phyloP scores from a whole-genome alignment of 2,113 vertebrate genomes.

The Entomyzon cyanotis region DNA sequence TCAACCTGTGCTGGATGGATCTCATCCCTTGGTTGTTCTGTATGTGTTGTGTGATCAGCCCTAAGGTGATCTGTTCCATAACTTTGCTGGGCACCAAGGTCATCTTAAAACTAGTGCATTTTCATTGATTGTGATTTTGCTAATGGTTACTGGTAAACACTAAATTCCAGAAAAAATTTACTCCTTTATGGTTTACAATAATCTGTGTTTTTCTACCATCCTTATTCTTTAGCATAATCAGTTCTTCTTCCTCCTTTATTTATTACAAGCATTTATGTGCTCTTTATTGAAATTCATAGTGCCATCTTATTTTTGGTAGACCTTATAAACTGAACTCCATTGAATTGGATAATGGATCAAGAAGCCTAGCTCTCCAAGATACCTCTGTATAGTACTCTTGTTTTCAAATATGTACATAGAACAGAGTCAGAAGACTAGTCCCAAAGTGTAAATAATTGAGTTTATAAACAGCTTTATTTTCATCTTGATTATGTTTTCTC shows the following conservation, averaged over 20 bases:
- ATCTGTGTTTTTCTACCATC: not conserved
- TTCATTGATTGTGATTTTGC: not conserved
- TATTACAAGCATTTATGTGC: not conserved
- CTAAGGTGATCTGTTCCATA: not conserved
- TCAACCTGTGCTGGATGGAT: not conserved
- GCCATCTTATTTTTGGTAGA: not conserved
- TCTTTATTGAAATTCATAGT: not conserved
- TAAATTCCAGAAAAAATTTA: not conserved
- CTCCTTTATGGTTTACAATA: not conserved
- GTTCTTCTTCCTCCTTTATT: not conserved
- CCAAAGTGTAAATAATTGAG: not conserved
- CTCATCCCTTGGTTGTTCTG: not conserved
- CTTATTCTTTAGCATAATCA: not conserved
- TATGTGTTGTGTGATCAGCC: accelerated
- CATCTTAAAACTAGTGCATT: not conserved
- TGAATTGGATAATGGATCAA: not conserved
- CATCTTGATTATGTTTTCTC: not conserved
- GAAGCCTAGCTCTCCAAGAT: not conserved
- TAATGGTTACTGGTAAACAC: not conserved
- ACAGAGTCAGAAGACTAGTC: not conserved
- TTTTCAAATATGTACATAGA: not conserved
- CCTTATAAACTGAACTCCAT: not conserved
- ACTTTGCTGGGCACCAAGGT: not conserved
- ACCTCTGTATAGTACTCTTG: not conserved
- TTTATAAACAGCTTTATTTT: not conserved